A percentile compares a stretch with the other conserved stretches of the same genome.
Evolutionary conservation across 2,888 invertebrate genomes (phyloP).

Genomic region (Cheilosia variabilis): DNA sequence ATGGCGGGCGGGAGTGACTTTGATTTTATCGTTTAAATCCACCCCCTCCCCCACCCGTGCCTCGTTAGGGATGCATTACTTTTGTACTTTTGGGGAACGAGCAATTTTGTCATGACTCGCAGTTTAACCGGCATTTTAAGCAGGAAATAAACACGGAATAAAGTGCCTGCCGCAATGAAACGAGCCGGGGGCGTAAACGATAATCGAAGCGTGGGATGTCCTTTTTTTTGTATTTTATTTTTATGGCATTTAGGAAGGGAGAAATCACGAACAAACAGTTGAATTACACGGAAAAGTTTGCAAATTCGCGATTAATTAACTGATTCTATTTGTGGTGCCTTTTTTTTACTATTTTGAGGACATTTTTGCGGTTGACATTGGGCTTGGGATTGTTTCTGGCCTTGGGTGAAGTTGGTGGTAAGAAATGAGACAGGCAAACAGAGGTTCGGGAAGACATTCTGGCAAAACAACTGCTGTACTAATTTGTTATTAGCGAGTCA

Average conservation of each 20-base stretch:
- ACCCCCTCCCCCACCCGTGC: not conserved
- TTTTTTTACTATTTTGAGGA: slow-evolving; percentile 27
- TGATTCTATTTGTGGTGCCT: slow-evolving; percentile 51
- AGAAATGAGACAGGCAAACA: slow-evolving; percentile 13
- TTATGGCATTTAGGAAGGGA: not conserved
- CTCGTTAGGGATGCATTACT: slow-evolving; percentile 37
- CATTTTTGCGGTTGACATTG: slow-evolving; percentile 25
- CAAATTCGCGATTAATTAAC: slow-evolving; percentile 68
- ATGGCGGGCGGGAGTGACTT: slow-evolving; percentile 11
- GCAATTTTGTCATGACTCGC: slow-evolving; percentile 18
- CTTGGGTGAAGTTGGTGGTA: slow-evolving; percentile 31
- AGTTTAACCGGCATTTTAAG: slow-evolving; percentile 25
- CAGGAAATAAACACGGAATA: slow-evolving; percentile 36
- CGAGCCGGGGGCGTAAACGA: slow-evolving; percentile 27
- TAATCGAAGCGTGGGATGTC: slow-evolving; percentile 21
- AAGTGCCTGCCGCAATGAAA: not conserved
- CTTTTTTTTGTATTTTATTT: slow-evolving; percentile 32
- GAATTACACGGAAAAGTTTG: slow-evolving; percentile 23
- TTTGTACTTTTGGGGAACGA: slow-evolving; percentile 1
- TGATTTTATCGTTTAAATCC: slow-evolving; percentile 12
- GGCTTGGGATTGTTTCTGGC: slow-evolving; percentile 6
- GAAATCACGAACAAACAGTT: slow-evolving; percentile 22
- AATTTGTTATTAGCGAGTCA: slow-evolving; percentile 43
- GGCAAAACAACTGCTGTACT: not conserved
- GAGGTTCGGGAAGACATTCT: slow-evolving; percentile 16